Base-by-base conservation (phyloP, 2,888 invertebrate species). In the Coenonympha arcania region DNA sequence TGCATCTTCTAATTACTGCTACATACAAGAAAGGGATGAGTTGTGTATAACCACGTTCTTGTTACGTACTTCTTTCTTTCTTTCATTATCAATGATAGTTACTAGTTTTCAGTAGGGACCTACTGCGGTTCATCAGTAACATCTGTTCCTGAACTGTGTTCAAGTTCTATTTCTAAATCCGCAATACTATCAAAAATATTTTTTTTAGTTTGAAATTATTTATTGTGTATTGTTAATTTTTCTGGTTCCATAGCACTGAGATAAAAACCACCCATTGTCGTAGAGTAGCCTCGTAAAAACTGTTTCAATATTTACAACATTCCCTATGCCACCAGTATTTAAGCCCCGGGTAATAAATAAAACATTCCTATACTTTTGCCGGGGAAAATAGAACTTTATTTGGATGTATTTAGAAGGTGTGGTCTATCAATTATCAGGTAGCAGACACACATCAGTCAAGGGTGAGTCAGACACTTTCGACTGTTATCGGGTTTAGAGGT, bases 361-460 rank as follows among this genome's bases (percentile, higher is more conserved):
- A 52, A 41, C 46, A 52, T 54, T 45, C 36, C 49, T 55, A 20
- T n/a, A 39, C 45, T 36, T 11, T 36, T 44, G 24, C 39, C 39
- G 9, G 24, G 18, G 44, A 30, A 60, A 54, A 70, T 61, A 62
- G 43, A 62, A 64, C 63, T 54, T 58, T 62, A 64, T 58, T 52
- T 51, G 50, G 55, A 57, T n/a, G 49, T 62, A 58, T 64, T 65
- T 66, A 66, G 45, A 42, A 24, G 63, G 62, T 63, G 60, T 63
- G 55, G 57, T 63, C 69, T 72, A 74, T 77, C 78, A 76, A 64
- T 69, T 72, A 74, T 78, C 79, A 76, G 75, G 74, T 76, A 75
- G 74, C 68, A 68, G 73, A 65, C 72, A 73, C 69, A 63, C 74
- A 76, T 79, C 78, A 73, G 73, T 73, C 77, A 74, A 64, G 69